A percentile compares a stretch with the other conserved stretches of the same genome.
These are phyloP conservation scores for Baronia brevicornis DNA, from an alignment of 2,888 invertebrate genomes.

Conservation along the genomic window DNA sequence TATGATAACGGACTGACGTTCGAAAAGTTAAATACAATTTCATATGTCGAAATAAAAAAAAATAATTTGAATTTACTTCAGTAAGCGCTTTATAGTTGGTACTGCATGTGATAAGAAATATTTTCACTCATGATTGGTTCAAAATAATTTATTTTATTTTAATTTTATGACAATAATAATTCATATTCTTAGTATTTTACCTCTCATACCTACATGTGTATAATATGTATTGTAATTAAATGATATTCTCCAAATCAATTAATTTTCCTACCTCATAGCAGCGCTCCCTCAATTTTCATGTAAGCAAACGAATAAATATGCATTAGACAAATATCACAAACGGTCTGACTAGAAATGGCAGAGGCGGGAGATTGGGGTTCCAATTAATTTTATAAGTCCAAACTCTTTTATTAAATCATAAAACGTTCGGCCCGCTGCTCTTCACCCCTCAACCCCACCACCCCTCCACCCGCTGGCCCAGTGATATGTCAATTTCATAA, in stretches of 20 bases:
- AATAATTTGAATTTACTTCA: too few relatives aligned
- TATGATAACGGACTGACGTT: too few relatives aligned
- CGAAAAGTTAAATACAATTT: too few relatives aligned
- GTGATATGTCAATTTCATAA: constrained; percentile 74
- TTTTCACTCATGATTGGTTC: too few relatives aligned
- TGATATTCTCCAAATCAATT: constrained; percentile 34
- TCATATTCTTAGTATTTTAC: too few relatives aligned
- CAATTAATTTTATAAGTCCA: constrained; percentile 63
- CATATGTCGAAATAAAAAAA: too few relatives aligned
- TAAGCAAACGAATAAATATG: constrained; percentile 69
- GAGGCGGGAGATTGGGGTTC: constrained; percentile 32
- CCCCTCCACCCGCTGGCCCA: constrained; percentile 27
- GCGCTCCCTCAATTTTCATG: constrained; percentile 42
- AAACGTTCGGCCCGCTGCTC: constrained; percentile 45
- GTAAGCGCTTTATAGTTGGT: too few relatives aligned
- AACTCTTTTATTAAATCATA: constrained; percentile 74
- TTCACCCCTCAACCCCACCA: constrained; percentile 23
- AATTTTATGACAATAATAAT: too few relatives aligned
- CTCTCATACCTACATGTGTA: too few relatives aligned
- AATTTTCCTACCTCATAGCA: constrained; percentile 47
- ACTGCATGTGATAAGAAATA: too few relatives aligned
- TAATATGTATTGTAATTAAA: constrained; percentile 15
- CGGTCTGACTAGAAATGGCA: constrained; percentile 46
- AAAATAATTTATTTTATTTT: too few relatives aligned
- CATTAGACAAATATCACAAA: constrained; percentile 62